Percentiles rank a stretch among this genome's conserved stretches.
Evolutionary conservation across 2,113 vertebrate species (phyloP).

Genomic region (Myotis yumanensis): DNA sequence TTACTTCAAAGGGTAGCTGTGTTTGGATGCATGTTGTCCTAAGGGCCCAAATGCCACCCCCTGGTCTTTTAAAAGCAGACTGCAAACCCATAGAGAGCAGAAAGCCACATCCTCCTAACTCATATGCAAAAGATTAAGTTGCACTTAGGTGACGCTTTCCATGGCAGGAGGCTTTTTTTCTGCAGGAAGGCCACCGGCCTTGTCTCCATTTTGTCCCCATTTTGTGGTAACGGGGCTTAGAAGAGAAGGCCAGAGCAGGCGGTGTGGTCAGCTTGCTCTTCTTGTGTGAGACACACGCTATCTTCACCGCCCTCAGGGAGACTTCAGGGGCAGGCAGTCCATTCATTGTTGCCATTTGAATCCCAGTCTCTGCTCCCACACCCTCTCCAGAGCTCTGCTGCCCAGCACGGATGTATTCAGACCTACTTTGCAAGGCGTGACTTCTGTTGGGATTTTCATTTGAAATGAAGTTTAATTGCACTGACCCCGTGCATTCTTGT

Average conservation of each 20-base stretch:
- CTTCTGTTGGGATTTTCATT: slow-evolving; percentile 62
- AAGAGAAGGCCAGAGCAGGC: neutral
- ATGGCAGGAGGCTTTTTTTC: neutral
- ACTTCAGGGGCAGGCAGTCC: neutral
- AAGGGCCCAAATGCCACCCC: fast-evolving
- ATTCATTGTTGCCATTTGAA: neutral
- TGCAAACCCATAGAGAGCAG: neutral
- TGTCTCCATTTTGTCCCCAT: neutral
- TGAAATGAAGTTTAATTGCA: slow-evolving; percentile 50
- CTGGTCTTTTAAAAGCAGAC: neutral
- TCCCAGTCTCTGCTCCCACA: neutral
- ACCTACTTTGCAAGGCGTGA: slow-evolving; percentile 41
- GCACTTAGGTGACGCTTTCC: neutral
- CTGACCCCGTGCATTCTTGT: neutral
- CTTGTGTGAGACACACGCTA: fast-evolving
- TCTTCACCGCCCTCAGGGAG: neutral
- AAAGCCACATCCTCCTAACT: neutral
- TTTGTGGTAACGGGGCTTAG: neutral
- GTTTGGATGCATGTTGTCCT: neutral
- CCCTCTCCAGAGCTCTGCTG: neutral
- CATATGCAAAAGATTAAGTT: neutral
- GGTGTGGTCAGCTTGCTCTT: neutral
- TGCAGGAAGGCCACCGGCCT: neutral
- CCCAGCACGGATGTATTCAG: neutral
- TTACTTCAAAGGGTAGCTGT: neutral